Evolutionary conservation across 2,888 invertebrate genomes (phyloP).

Genomic region (Hipparchia semele): DNA sequence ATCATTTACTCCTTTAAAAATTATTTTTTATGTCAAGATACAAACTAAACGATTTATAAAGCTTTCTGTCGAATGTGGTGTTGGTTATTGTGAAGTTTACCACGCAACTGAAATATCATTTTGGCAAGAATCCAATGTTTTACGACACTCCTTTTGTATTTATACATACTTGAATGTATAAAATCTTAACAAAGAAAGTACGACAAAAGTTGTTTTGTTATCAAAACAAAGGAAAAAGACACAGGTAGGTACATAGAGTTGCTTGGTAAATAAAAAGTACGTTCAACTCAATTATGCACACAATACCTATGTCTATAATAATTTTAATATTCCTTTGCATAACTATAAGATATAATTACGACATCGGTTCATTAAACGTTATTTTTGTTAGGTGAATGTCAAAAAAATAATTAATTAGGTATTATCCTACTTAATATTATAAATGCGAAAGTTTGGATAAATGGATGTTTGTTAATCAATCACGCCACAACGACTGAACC

Average conservation of each 20-base stretch:
- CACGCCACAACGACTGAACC: too few relatives aligned
- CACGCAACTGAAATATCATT: not conserved
- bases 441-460: too few relatives aligned
- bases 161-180: not conserved
- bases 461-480: too few relatives aligned
- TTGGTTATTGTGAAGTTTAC: not conserved
- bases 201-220: conserved; percentile 19
- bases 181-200: conserved; percentile 18
- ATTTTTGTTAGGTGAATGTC: not conserved
- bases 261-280: conserved; percentile 16
- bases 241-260: not conserved
- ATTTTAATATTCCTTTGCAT: not conserved
- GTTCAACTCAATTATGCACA: conserved; percentile 20
- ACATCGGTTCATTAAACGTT: not conserved
- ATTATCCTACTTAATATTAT: too few relatives aligned
- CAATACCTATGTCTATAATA: not conserved
- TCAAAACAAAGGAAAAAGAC: conserved; percentile 24
- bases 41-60: not conserved
- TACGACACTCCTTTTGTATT: not conserved
- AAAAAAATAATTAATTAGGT: not conserved
- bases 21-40: not conserved
- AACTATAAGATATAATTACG: not conserved
- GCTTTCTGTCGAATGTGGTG: not conserved
- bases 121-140: conserved; percentile 12
- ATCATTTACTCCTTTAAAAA: not conserved